Percentiles rank a stretch among this genome's conserved stretches.
Conservation (phyloP, 1,140 invertebrate genomes). For the Zaprionus lachaisei region DNA sequence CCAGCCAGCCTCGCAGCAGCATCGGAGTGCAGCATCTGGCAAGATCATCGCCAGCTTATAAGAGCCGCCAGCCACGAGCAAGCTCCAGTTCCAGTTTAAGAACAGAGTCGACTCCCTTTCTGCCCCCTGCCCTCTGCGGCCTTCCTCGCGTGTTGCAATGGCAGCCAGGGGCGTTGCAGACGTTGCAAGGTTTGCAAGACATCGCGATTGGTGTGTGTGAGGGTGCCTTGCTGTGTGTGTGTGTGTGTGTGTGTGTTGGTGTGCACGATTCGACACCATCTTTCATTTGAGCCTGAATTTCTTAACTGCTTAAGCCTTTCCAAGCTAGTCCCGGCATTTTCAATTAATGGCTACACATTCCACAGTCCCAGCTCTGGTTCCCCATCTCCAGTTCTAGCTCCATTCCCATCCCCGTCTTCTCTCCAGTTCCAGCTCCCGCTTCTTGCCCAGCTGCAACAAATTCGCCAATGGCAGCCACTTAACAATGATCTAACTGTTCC, state of each 20-base stretch:
- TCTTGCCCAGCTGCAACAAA: conserved; percentile 50
- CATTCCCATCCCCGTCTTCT: background rate
- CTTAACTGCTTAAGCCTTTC: conserved; percentile 51
- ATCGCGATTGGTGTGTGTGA: conserved; percentile 69
- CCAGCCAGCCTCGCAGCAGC: conserved; percentile 38
- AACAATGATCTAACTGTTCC: conserved; percentile 38
- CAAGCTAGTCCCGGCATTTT: conserved; percentile 61
- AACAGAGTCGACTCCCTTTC: background rate
- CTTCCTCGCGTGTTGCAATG: conserved; percentile 13
- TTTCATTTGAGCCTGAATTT: conserved; percentile 71
- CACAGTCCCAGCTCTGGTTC: conserved; percentile 29
- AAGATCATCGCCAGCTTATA: conserved; percentile 50
- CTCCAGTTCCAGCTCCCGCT: background rate
- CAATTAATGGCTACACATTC: conserved; percentile 82
- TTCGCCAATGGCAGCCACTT: conserved; percentile 66
- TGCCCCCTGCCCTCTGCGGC: too few species aligned
- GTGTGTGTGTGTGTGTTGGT: conserved; percentile 11
- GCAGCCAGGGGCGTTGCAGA: conserved; percentile 57
- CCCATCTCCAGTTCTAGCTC: background rate
- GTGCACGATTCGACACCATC: conserved; percentile 79
- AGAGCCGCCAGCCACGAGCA: conserved; percentile 38
- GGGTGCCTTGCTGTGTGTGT: background rate
- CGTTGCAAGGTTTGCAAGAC: conserved; percentile 71
- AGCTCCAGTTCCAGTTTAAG: conserved; percentile 52
- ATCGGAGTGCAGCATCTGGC: conserved; percentile 51